Evolutionary conservation across 2,888 invertebrate genomes (phyloP), one percentile per base, ranked within the genome.

Genomic region (Plagodis pulveraria): DNA sequence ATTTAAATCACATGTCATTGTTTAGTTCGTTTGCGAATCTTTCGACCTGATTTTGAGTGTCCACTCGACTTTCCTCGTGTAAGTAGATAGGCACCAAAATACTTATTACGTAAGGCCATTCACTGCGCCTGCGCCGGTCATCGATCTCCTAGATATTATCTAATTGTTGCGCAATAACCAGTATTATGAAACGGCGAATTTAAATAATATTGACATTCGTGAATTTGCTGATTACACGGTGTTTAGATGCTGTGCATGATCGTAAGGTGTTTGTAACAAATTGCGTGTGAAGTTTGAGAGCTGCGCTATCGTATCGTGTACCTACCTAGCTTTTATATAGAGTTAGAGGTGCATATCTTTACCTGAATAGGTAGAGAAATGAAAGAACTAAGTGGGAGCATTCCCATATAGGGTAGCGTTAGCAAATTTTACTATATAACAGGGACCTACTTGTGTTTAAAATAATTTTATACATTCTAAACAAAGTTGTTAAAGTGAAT

Each of bases 61-160:
- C 58, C 63, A 62, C 58, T 63, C 69, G 69, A 80, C 81, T 84
- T 82, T 83, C 80, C 78, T 82, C 75, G 70, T 77, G 70, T 80
- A 78, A 75, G 74, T 76, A 77, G 62, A 58, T 61, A 69, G 75
- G 74, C 70, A 78, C 74, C 74, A 71, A 78, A 74, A 74, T 68
- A 71, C 47, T 59, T 58, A 62, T 84, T 86, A 80, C 73, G 77
- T 76, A 87, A 88, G 61, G 32, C 84, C 81, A 70, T 74, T 82
- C 83, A 79, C 84, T 56, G 73, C 66, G 66, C 63, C 55, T 40
- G 50, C 55, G 63, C 63, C 76, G 80, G 78, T 77, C 80, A 80
- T 82, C 80, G 84, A 81, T 83, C 83, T 81, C 67, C 62, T 71
- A 69, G 70, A 69, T 73, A 83, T 87, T 89, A 89, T 85, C 87